Evolutionary conservation across 2,113 vertebrate genomes (phyloP), one percentile per base, ranked within the genome.

Genomic region (Acrocephalus kingi): DNA sequence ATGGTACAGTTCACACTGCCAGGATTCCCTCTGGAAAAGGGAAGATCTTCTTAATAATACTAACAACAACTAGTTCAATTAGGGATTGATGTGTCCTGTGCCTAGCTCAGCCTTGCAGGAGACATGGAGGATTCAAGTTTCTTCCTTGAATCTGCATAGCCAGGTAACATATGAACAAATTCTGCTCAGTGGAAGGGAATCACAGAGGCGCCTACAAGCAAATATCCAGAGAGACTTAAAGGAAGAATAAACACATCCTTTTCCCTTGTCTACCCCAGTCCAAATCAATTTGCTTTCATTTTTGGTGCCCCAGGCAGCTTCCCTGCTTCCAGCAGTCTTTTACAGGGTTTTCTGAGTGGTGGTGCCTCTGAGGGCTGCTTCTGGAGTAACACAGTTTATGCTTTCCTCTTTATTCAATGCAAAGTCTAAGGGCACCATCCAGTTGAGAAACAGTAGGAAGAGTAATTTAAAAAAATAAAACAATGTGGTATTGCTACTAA

Each of bases 1-100:
- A 18, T 16, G 12, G n/a, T 51, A 16, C 27, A 31, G 30, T 11
- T 79, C 6, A 1, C 3, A 0, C 16, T 67, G 28, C 7, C 22
- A 35, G 11, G 12, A 52, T 61, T 87, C 58, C 23, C 69, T 76
- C 39, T 76, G 78, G n/a, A 46, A 72, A 84, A 87, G 14, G 18
- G 39, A 81, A 84, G 2, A 13, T 87, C 37, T 67, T 59, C 17
- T 17, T 69, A 33, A 21, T 39, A 82, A 15, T 45, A 62, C 48
- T 21, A n/a, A 31, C 18, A 62, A 63, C 11, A 76, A n/a, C 19
- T 24, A 18, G 17, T 61, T 93, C 58, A 66, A 16, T 61, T 35
- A 22, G 17, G 14, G 37, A 39, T 19, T 51, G 19, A 11, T 33
- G 30, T 45, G 31, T 64, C 54, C 56, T 1, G 0, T 76, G 18